These are phyloP conservation scores for Diabrotica virgifera DNA, from an alignment of 1,140 invertebrate species.

Conservation along the genomic window DNA sequence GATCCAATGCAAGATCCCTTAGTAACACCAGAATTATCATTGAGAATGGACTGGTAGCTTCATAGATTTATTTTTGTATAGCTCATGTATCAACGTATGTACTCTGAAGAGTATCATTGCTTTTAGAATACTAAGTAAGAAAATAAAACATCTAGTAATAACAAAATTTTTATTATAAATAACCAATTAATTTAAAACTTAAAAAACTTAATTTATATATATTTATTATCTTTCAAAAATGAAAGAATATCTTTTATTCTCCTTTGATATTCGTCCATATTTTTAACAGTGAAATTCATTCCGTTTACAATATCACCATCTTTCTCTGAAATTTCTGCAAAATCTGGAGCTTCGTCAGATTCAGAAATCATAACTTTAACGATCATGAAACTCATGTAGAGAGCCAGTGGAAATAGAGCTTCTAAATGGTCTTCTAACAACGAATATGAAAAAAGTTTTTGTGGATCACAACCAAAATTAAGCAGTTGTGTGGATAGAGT, in stretches of 20 bases:
- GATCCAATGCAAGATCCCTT: no score
- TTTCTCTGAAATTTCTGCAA: not conserved
- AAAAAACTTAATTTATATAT: no score
- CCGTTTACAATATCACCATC: not conserved
- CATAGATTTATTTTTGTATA: no score
- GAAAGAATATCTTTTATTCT: not conserved
- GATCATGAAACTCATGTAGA: constrained; percentile 44
- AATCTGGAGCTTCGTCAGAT: constrained; percentile 16
- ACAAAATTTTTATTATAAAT: no score
- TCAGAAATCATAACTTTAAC: constrained; percentile 31
- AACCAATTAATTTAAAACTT: no score
- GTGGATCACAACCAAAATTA: constrained; percentile 7
- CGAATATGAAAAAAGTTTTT: constrained; percentile 7
- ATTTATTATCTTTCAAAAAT: not conserved
- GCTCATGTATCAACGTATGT: no score
- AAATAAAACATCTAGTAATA: no score
- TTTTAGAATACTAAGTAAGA: no score
- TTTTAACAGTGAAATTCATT: constrained; percentile 2
- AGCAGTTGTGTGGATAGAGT: not conserved
- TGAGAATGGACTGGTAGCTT: no score
- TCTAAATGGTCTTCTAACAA: not conserved
- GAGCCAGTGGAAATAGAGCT: constrained; percentile 32
- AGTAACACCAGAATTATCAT: no score
- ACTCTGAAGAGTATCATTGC: no score
- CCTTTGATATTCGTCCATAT: not conserved